These are phyloP conservation scores for Labeo rohita DNA, from an alignment of 2,113 vertebrate genomes.

Conservation along the genomic window DNA sequence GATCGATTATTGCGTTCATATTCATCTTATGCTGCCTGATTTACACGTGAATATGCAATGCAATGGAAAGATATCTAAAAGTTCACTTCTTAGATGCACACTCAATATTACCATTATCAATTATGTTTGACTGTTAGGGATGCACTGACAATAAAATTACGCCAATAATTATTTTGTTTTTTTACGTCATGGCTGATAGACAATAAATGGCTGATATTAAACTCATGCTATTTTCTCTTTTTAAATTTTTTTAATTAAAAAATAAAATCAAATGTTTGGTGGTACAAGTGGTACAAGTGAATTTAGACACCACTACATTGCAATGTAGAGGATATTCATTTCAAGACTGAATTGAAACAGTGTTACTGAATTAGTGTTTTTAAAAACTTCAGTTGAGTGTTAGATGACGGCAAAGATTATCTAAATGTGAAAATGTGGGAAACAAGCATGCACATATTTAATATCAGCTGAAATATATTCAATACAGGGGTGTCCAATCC, in stretches of 20 bases:
- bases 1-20: constrained; percentile 40
- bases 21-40: constrained; percentile 17
- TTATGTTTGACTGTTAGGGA: not conserved
- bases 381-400: not conserved
- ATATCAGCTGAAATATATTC: not conserved
- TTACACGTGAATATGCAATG: not conserved
- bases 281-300: not conserved
- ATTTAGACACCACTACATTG: not conserved
- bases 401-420: not conserved
- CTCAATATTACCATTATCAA: constrained; percentile 16
- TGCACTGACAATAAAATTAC: not conserved
- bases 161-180: not conserved
- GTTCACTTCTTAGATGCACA: constrained; percentile 30
- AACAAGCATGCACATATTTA: constrained; percentile 5
- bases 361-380: not conserved
- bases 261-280: not conserved
- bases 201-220: not conserved
- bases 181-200: constrained; percentile 4
- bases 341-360: not conserved
- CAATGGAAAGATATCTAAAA: constrained; percentile 6
- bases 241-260: not conserved
- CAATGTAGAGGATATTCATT: not conserved
- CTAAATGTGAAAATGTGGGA: not conserved
- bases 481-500: too few relatives aligned
- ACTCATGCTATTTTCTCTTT: not conserved